Conservation (phyloP, 1,140 invertebrate species). For the Aphaenogaster rudis region DNA sequence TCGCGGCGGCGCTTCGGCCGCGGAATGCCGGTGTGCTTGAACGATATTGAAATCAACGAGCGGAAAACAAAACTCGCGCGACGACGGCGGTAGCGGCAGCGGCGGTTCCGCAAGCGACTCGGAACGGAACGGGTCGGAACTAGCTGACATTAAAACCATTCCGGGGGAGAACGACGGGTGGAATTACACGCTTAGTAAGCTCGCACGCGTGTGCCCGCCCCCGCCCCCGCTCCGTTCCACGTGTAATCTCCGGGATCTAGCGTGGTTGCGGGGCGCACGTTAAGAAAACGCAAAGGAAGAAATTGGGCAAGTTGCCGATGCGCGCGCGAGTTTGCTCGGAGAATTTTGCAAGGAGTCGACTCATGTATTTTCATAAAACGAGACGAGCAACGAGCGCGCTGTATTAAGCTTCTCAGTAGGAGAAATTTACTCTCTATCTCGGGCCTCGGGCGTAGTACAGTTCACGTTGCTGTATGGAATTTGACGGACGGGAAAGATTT, state of each 20-base stretch:
- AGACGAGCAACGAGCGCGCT: not conserved
- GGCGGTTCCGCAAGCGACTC: slow-evolving; percentile 16
- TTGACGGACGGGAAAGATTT: slow-evolving; percentile 5
- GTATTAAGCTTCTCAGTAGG: not conserved
- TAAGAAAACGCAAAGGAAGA: slow-evolving; percentile 30
- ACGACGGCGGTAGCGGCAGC: not conserved
- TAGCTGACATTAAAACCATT: slow-evolving; percentile 49
- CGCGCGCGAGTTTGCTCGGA: slow-evolving; percentile 1
- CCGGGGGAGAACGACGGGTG: not conserved
- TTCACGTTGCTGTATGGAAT: not conserved
- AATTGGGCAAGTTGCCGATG: slow-evolving; percentile 38
- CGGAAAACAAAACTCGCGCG: slow-evolving; percentile 64
- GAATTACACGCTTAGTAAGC: slow-evolving; percentile 12
- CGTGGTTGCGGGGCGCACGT: not conserved
- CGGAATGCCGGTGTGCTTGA: slow-evolving; percentile 33
- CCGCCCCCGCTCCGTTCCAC: not conserved
- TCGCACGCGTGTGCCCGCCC: not conserved
- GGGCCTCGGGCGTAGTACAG: not conserved
- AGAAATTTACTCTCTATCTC: slow-evolving; percentile 14
- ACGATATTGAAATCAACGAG: slow-evolving; percentile 78
- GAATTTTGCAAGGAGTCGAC: slow-evolving; percentile 27
- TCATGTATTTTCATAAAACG: slow-evolving; percentile 32
- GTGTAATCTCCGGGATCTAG: slow-evolving; percentile 30
- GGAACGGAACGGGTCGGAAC: slow-evolving; percentile 23
- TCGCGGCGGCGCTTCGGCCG: not conserved